Evolutionary conservation across 2,888 invertebrate genomes (phyloP).

Genomic region (Flexamia atlantica): DNA sequence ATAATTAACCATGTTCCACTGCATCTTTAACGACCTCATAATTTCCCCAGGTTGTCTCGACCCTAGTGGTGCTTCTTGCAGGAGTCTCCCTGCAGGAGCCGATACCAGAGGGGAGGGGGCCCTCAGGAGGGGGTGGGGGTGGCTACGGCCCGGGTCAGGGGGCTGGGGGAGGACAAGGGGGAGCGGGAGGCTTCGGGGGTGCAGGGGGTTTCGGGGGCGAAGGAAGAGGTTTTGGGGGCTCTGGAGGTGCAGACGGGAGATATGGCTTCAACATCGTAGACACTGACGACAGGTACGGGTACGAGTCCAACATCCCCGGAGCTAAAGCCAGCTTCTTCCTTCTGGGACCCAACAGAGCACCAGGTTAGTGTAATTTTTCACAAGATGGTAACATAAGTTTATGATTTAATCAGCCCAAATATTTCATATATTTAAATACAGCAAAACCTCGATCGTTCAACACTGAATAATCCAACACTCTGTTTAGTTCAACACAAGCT

Average conservation of each 20-base stretch:
- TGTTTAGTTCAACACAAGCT: too few relatives aligned
- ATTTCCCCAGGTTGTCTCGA: conserved; percentile 3
- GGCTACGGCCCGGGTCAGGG: conserved; percentile 6
- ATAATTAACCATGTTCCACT: too few relatives aligned
- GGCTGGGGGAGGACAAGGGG: neutral
- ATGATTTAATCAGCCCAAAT: too few relatives aligned
- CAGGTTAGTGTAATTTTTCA: conserved; percentile 14
- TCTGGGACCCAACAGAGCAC: conserved; percentile 60
- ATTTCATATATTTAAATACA: too few relatives aligned
- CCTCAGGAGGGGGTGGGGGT: neutral
- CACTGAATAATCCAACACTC: too few relatives aligned
- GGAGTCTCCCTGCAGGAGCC: conserved; percentile 22
- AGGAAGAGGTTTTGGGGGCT: neutral
- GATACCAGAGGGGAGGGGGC: neutral
- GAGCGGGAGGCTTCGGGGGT: neutral
- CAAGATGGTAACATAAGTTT: too few relatives aligned
- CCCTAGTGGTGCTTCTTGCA: conserved; percentile 30
- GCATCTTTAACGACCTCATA: too few relatives aligned
- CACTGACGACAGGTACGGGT: conserved; percentile 64
- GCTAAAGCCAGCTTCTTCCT: conserved; percentile 64
- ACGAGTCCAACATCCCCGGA: conserved; percentile 67
- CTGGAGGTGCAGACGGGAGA: conserved; percentile 3
- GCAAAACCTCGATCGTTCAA: too few relatives aligned
- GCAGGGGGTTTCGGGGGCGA: neutral
- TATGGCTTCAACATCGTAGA: conserved; percentile 67